phyloP scores from a whole-genome alignment of 2,113 vertebrate species.

The Syrrhaptes paradoxus region DNA sequence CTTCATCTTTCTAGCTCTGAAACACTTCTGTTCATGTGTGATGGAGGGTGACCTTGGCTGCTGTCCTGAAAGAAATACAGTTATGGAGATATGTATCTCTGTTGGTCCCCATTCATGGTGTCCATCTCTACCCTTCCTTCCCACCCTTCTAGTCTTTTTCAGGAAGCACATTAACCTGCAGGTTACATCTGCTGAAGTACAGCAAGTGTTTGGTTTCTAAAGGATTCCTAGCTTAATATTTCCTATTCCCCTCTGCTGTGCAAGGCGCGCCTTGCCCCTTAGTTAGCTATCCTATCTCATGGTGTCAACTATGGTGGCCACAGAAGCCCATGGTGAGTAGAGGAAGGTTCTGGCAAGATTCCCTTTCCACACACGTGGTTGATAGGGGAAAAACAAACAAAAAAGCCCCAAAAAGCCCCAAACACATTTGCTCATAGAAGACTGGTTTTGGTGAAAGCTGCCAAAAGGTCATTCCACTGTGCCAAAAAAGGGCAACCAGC shows the following conservation, averaged over 20 bases:
- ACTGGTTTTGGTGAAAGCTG: neutral
- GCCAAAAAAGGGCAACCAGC: neutral
- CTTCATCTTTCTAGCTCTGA: neutral
- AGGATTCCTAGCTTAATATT: neutral
- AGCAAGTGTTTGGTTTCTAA: neutral
- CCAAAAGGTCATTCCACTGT: neutral
- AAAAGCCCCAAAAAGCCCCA: neutral
- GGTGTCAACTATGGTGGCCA: fast-evolving
- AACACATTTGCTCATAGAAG: neutral
- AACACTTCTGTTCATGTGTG: neutral
- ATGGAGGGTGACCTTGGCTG: neutral
- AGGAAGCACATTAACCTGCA: neutral
- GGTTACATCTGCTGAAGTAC: neutral
- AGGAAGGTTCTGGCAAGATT: neutral
- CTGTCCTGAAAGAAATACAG: neutral
- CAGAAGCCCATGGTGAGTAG: neutral
- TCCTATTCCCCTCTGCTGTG: neutral
- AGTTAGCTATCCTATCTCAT: neutral
- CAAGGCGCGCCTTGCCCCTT: neutral
- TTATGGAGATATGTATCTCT: neutral
- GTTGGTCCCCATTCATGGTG: neutral
- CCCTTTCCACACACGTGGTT: neutral
- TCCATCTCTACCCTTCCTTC: neutral
- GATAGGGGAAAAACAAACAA: neutral
- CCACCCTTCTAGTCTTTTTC: neutral